A percentile compares a stretch with the other conserved stretches of the same genome.
Conservation (phyloP, 2,797 vertebrate genomes). For the Falco concolor region DNA sequence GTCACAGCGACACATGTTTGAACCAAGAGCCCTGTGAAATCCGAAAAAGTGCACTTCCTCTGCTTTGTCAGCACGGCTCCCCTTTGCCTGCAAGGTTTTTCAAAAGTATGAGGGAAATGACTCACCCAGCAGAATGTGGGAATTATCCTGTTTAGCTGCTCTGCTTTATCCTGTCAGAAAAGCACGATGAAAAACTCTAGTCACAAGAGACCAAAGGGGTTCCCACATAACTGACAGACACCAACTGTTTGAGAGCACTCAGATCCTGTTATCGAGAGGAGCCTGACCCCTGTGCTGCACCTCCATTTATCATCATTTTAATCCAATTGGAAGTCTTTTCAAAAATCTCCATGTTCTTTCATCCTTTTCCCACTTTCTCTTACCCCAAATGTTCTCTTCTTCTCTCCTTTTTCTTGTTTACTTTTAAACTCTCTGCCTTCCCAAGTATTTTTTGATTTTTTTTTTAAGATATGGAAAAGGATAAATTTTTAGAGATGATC, state of each 20-base stretch:
- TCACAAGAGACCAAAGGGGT: constrained; percentile 24
- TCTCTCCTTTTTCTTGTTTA: not conserved
- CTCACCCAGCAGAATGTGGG: constrained; percentile 69
- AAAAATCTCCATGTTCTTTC: constrained; percentile 36
- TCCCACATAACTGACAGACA: constrained; percentile 54
- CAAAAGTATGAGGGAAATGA: constrained; percentile 71
- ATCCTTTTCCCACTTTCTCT: constrained; percentile 39
- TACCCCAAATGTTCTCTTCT: not conserved
- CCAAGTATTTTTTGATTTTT: not conserved
- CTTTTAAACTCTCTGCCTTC: not conserved
- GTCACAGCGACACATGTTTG: constrained; percentile 35
- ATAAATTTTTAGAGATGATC: not conserved
- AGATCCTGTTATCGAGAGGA: constrained; percentile 60
- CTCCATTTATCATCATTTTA: constrained; percentile 56
- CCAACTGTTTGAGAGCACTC: constrained; percentile 28
- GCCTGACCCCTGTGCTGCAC: constrained; percentile 30
- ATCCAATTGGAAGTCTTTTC: constrained; percentile 46
- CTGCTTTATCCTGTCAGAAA: constrained; percentile 69
- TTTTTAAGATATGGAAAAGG: not conserved
- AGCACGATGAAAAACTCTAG: constrained; percentile 49
- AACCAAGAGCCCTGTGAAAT: constrained; percentile 53
- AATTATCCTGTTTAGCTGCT: constrained; percentile 70
- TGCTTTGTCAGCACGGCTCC: constrained; percentile 60
- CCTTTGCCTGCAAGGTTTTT: constrained; percentile 65
- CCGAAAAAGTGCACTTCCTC: constrained; percentile 57